Conservation (phyloP, 2,888 invertebrate genomes). For the Coenonympha glycerion region DNA sequence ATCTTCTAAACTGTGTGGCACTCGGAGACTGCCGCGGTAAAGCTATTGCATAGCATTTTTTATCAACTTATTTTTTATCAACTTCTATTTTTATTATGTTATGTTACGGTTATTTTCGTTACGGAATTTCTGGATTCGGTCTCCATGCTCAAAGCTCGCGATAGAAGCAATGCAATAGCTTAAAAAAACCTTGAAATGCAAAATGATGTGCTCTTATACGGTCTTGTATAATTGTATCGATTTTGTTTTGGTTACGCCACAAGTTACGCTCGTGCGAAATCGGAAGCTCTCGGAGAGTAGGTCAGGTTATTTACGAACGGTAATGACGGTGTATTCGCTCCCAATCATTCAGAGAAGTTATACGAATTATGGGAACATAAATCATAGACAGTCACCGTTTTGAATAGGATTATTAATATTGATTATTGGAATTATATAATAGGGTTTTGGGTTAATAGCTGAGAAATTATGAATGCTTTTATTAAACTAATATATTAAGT, state of each 20-base stretch:
- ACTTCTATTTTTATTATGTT: too few species aligned
- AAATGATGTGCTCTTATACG: background rate
- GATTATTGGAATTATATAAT: background rate
- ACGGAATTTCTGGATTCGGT: too few species aligned
- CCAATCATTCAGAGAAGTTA: background rate
- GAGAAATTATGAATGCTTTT: background rate
- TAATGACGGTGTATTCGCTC: constrained; percentile 13
- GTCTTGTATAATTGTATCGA: constrained; percentile 13
- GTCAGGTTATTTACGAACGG: constrained; percentile 13
- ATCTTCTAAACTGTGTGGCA: too few species aligned
- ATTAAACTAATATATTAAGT: too few species aligned
- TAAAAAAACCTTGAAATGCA: too few species aligned
- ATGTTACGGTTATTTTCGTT: too few species aligned
- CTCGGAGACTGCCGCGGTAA: too few species aligned
- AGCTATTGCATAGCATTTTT: too few species aligned
- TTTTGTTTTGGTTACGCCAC: constrained; percentile 8
- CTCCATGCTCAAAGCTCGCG: too few species aligned
- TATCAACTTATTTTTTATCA: too few species aligned
- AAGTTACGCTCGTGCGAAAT: constrained; percentile 8
- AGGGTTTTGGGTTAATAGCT: background rate
- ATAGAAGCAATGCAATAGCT: too few species aligned
- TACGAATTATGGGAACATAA: background rate
- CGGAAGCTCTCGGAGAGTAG: constrained; percentile 12
- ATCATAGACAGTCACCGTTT: background rate
- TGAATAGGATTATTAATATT: background rate